Base-by-base conservation (phyloP, 2,797 vertebrate genomes). In the Cossypha dichroa region DNA sequence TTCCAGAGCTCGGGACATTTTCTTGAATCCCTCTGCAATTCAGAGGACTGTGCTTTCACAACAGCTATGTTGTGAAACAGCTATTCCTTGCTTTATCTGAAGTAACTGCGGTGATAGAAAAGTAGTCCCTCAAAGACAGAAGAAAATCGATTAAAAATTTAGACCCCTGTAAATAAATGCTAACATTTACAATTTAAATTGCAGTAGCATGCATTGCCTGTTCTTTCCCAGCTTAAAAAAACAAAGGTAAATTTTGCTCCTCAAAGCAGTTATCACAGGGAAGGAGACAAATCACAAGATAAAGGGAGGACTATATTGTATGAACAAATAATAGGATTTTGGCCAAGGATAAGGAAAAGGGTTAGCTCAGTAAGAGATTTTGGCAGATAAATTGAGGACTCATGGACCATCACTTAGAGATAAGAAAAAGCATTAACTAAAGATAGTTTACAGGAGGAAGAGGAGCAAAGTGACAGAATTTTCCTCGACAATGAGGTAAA, bases 1-100 rank as follows among this genome's bases (percentile, higher is more conserved):
- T 87, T 94, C 74, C 77, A 85, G 34, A 86, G 59, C 36, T 70
- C 5, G 2, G 19, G 58, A 55, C 46, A 85, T 88, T 84, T 92
- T 79, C 77, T 88, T 72, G 51, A 87, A 48, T 66, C 29, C 69
- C n/a, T 45, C 59, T 87, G 48, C 51, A 85, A 72, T 72, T 91
- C 70, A 60, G 56, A 64, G 29, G 49, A 43, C 38, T 13, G 10
- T 68, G 77, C 60, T 92, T 97, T 95, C 88, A 58, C 88, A 89
- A 90, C 46, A 93, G 36, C 51, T 69, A 14, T 17, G 15, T 91
- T 96, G 92, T 80, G 85, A 80, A 96, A 94, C 29, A 80, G 49
- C 66, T 85, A 66, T 83, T 88, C 45, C 46, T 48, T 64, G 45
- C 43, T 83, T 93, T 95, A 95, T 94, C 89, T 77, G 56, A 58